Conservation (phyloP, 2,888 invertebrate species). For the Phortica okadai region DNA sequence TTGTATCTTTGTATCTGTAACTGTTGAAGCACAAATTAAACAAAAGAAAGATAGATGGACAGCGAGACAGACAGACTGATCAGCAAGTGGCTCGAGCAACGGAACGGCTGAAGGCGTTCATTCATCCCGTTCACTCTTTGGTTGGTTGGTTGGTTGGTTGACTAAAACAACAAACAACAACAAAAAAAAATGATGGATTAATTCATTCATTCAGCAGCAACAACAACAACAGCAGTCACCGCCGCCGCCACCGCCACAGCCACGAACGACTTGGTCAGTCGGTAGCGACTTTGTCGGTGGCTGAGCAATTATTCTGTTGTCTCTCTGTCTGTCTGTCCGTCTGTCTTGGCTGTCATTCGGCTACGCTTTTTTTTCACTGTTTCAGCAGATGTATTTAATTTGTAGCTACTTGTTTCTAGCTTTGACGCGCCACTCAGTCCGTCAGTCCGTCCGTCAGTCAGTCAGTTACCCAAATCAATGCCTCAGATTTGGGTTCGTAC, state of each 20-base stretch:
- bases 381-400: conserved; percentile 36
- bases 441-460: neutral
- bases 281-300: conserved; percentile 41
- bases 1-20: conserved; percentile 4
- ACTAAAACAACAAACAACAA: neutral
- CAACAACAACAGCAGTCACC: neutral
- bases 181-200: conserved; percentile 64
- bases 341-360: conserved; percentile 10
- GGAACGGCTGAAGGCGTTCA: conserved; percentile 17
- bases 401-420: conserved; percentile 38
- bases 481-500: neutral
- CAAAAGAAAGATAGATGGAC: neutral
- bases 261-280: conserved; percentile 53
- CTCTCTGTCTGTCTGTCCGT: conserved; percentile 23
- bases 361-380: conserved; percentile 46
- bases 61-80: neutral
- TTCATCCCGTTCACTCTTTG: neutral
- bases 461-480: conserved; percentile 39
- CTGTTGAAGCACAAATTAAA: conserved; percentile 12
- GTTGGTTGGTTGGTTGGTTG: neutral
- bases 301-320: conserved; percentile 45
- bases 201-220: conserved; percentile 62
- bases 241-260: conserved; percentile 38
- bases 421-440: neutral
- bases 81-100: neutral